Base-by-base conservation (phyloP, 2,888 invertebrate species). In the Melangyna quadrimaculata region DNA sequence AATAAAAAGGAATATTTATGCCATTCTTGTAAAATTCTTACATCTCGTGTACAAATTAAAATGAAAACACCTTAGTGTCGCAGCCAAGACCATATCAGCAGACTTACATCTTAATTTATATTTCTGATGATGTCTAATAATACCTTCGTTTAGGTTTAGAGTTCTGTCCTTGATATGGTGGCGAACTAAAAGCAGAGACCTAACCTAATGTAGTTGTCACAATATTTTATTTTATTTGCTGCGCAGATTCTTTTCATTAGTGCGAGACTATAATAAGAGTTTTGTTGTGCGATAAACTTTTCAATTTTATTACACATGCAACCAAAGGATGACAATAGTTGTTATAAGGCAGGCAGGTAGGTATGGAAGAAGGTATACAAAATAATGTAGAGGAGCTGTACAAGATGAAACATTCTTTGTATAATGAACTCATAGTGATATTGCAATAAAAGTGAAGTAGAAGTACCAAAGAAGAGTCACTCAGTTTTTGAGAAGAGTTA, bases 91-190 rank as follows among this genome's bases (percentile, higher is more conserved):
- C 35, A 51, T 67, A 45, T 79, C 61, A 70, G 45, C 32, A 7
- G 6, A 19, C 45, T 48, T 74, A 80, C 70, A 63, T 63, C 55
- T 80, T 75, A 74, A 80, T 80, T 80, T 57, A 70, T 70, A 43
- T 61, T 74, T 55, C 51, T 35, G 29, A 14, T 35, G 29, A 14
- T 40, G 73, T 51, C 59, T 67, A 67, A 79, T 73, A 51, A 51
- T 51, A 53, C 22, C 14, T 37, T 10, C 12, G 35, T 55, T 55
- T 32, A 55, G 55, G 10, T 17, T 17, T 1, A n/a, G n/a, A n/a
- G n/a, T n/a, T 10, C 2, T 29, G n/a, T 40, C 48, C 71, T 29
- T 19, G 59, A n/a, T 0, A 48, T 45, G 1, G 37, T 5, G 9
- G n/a, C n/a, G n/a, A n/a, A n/a, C n/a, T n/a, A n/a, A n/a, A n/a